A percentile compares a stretch with the other conserved stretches of the same genome.
phyloP scores from a whole-genome alignment of 1,140 invertebrate species.

The Anastatus disparis region DNA sequence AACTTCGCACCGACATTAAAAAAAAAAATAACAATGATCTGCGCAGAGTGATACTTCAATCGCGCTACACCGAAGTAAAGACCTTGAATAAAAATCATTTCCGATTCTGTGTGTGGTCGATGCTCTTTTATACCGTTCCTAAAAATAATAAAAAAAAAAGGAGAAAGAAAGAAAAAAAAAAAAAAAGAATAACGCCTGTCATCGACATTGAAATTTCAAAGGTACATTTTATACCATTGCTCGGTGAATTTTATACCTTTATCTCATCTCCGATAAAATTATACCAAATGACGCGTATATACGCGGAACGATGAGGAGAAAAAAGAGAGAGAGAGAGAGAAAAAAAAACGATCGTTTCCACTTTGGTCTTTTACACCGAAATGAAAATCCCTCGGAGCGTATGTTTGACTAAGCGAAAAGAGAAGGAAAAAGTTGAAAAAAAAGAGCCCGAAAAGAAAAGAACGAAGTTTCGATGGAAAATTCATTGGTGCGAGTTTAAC shows the following conservation, averaged over 20 bases:
- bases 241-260: no score
- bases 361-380: neutral
- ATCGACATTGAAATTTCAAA: no score
- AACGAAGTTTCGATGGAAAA: neutral
- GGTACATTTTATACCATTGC: no score
- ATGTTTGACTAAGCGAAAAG: neutral
- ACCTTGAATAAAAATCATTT: conserved; percentile 14
- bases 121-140: neutral
- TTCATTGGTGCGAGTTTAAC: no score
- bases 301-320: neutral
- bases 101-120: neutral
- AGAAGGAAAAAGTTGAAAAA: neutral
- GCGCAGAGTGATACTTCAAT: no score
- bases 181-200: no score
- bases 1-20: no score
- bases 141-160: no score
- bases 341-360: no score
- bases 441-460: neutral
- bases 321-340: neutral
- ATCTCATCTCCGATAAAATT: neutral
- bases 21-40: no score
- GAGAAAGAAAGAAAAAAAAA: no score
- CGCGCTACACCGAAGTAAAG: no score
- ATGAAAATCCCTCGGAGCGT: neutral
- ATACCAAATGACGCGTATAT: neutral